Percentiles rank a stretch among this genome's conserved stretches.
Conservation (phyloP, 92 coral and sea anemone species). For the Pocillopora grandis region DNA sequence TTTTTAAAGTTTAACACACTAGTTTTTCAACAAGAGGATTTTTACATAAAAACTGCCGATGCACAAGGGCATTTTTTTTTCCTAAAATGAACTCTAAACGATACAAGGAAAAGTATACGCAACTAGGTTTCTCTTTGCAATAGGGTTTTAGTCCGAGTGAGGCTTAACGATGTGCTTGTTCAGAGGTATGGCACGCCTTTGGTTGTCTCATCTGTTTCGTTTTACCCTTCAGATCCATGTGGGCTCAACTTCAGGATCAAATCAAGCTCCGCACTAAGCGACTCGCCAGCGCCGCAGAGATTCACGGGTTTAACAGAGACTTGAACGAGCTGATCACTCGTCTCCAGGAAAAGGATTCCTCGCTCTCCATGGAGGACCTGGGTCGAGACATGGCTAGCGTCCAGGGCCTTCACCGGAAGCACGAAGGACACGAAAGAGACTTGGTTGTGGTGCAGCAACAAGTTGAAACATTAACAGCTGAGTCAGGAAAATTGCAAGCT, state of each 20-base stretch:
- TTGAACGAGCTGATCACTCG: slow-evolving; percentile 90
- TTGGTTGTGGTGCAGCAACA: slow-evolving; percentile 74
- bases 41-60: no score
- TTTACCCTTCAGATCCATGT: slow-evolving; percentile 68
- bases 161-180: no score
- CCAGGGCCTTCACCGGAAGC: slow-evolving; percentile 90
- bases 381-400: slow-evolving; percentile 93
- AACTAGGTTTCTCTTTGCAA: no score
- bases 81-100: no score
- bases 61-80: no score
- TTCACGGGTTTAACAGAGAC: slow-evolving; percentile 94
- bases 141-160: no score
- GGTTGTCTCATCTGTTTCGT: not conserved
- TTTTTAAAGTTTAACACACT: no score
- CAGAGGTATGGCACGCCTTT: not conserved
- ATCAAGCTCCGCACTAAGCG: slow-evolving; percentile 81
- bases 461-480: slow-evolving; percentile 62
- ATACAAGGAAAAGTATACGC: no score
- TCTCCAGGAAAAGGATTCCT: slow-evolving; percentile 88
- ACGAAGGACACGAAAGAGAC: slow-evolving; percentile 86
- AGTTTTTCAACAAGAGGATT: no score
- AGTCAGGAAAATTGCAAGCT: slow-evolving; percentile 73
- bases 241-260: slow-evolving; percentile 92
- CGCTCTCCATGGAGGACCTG: slow-evolving; percentile 81
- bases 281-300: slow-evolving; percentile 91